A percentile compares a stretch with the other conserved stretches of the same genome.
Evolutionary conservation across 2,888 invertebrate species (phyloP).

Genomic region (Noctua pronuba): DNA sequence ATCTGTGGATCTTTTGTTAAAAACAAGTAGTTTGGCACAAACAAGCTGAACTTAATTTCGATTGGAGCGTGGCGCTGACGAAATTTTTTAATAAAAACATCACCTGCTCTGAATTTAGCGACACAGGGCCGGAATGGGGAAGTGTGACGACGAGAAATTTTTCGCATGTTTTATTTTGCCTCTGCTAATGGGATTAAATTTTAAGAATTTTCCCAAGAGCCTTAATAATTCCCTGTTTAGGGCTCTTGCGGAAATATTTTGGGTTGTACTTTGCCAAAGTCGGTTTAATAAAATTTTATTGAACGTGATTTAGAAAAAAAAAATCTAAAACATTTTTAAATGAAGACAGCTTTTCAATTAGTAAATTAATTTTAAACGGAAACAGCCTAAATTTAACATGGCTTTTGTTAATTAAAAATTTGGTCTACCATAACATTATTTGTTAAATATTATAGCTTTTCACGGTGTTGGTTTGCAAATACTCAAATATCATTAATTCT

Average conservation of each 20-base stretch:
- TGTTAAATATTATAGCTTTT: not conserved
- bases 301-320: not conserved
- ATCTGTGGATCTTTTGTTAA: constrained; percentile 66
- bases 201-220: constrained; percentile 14
- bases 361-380: not conserved
- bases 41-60: constrained; percentile 81
- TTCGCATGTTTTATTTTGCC: constrained; percentile 7
- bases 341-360: not conserved
- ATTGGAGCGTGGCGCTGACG: constrained; percentile 74
- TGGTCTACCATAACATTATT: not conserved
- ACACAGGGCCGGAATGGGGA: constrained; percentile 64
- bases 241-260: not conserved
- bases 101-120: constrained; percentile 78
- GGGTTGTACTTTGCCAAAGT: too few relatives aligned
- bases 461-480: not conserved
- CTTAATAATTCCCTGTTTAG: constrained; percentile 1
- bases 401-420: not conserved
- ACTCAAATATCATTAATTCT: not conserved
- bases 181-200: constrained; percentile 12
- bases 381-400: not conserved
- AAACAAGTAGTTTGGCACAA: constrained; percentile 68
- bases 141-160: constrained; percentile 2
- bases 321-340: not conserved
- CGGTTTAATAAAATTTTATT: not conserved
- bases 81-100: constrained; percentile 86